Evolutionary conservation across 2,888 invertebrate genomes (phyloP).

Genomic region (Charanyca ferruginea): DNA sequence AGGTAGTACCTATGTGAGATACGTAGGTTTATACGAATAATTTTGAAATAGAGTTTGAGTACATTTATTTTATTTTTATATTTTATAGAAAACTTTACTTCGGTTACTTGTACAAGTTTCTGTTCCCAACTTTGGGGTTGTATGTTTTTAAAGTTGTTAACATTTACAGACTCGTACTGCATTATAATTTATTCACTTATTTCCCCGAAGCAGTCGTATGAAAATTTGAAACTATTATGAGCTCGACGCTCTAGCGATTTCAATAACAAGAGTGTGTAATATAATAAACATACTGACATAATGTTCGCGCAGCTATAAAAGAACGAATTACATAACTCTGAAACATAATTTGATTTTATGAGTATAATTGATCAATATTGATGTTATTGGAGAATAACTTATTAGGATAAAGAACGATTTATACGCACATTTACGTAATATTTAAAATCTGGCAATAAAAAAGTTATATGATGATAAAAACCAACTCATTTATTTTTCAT

Average conservation of each 20-base stretch:
- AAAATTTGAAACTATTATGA: slow-evolving; percentile 49
- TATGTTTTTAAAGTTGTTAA: slow-evolving; percentile 20
- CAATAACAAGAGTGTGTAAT: slow-evolving; percentile 33
- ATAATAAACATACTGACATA: slow-evolving; percentile 29
- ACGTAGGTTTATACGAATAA: not conserved
- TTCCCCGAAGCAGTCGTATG: slow-evolving; percentile 28
- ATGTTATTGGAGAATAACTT: slow-evolving; percentile 13
- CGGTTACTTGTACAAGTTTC: not conserved
- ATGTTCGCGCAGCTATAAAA: slow-evolving; percentile 13
- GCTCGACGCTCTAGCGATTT: slow-evolving; percentile 32
- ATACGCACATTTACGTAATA: slow-evolving; percentile 1
- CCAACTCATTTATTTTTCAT: not conserved
- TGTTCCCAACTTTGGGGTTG: not conserved
- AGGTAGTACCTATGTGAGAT: too few species aligned
- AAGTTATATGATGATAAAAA: not conserved
- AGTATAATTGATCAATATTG: slow-evolving; percentile 1
- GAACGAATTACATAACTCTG: slow-evolving; percentile 17
- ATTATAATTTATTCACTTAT: slow-evolving; percentile 41
- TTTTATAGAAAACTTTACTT: not conserved
- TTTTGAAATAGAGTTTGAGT: not conserved
- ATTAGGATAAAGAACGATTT: not conserved
- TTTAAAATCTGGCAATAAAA: not conserved
- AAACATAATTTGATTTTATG: slow-evolving; percentile 15
- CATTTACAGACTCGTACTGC: slow-evolving; percentile 7
- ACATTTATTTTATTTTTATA: not conserved